These are phyloP conservation scores for Napeogenes inachia DNA, from an alignment of 2,888 invertebrate genomes.

Conservation along the genomic window DNA sequence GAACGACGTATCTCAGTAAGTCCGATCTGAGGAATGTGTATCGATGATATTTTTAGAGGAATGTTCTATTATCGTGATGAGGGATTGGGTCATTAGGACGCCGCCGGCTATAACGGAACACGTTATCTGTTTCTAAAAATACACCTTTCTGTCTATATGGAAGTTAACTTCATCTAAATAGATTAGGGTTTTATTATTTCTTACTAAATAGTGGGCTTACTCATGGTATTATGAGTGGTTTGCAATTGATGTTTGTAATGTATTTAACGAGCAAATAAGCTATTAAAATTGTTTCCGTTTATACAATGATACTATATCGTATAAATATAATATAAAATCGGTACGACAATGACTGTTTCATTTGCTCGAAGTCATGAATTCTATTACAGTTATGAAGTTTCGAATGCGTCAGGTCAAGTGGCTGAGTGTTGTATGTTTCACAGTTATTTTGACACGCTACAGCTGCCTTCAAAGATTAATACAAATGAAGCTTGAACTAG, in stretches of 20 bases:
- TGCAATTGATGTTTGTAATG: no score
- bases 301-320: no score
- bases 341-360: not conserved
- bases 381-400: conserved; percentile 4
- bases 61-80: conserved; percentile 3
- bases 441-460: not conserved
- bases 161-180: not conserved
- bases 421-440: not conserved
- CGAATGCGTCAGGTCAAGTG: not conserved
- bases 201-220: no score
- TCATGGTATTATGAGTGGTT: no score
- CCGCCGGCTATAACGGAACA: conserved; percentile 7
- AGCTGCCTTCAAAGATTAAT: not conserved
- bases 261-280: no score
- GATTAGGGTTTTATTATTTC: no score
- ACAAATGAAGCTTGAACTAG: not conserved
- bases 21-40: conserved; percentile 1
- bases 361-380: not conserved
- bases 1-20: no score
- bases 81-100: conserved; percentile 9
- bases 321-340: not conserved
- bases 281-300: no score
- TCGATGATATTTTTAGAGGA: conserved; percentile 6
- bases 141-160: not conserved
- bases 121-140: conserved; percentile 5